Evolutionary conservation across 2,113 vertebrate species (phyloP), one percentile per base, ranked within the genome.

Genomic region (Phocoena sinus): DNA sequence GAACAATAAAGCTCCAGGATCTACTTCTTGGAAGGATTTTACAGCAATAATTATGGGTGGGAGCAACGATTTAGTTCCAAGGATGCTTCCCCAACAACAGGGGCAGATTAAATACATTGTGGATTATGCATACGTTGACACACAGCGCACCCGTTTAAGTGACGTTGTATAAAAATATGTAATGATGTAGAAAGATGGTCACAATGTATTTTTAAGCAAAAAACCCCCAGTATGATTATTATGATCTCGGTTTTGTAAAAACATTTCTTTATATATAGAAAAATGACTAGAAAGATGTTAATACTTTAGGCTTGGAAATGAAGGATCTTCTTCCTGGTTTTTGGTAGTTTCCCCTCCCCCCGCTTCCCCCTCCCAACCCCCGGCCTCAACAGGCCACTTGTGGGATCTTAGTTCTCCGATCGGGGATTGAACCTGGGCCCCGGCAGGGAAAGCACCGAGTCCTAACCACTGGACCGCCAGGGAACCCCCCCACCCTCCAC

Each of bases 211-310:
- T 92, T 74, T 90, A 93, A 95, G 47, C 50, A 93, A 73, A 63
- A 31, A 10, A 26, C 15, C 8, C 14, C 36, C 13, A 80, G 31
- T 81, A 68, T 53, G 23, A 63, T 41, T 47, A 82, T 73, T 83
- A 74, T 76, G 26, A 89, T 84, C 12, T 80, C 8, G 41, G 47
- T 89, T 95, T 86, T 92, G 17, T 68, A 76, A 87, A 89, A 62
- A 47, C 33, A 80, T 73, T 96, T 95, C 85, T 89, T 84, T 28
- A 33, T 21, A 36, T 53, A 41, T 15, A 92, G 26, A 83, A 83
- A 86, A 90, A 79, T 33, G 31, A 86, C 76, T 47, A 60, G 73
- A 70, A 91, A 92, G 80, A 80, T 89, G 25, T 71, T 88, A 88
- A 53, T 93, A 58, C 36, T 73, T 91, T 41, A 65, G 85, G 25